Evolutionary conservation across 2,113 vertebrate genomes (phyloP), one percentile per base, ranked within the genome.

Genomic region (Castor canadensis): DNA sequence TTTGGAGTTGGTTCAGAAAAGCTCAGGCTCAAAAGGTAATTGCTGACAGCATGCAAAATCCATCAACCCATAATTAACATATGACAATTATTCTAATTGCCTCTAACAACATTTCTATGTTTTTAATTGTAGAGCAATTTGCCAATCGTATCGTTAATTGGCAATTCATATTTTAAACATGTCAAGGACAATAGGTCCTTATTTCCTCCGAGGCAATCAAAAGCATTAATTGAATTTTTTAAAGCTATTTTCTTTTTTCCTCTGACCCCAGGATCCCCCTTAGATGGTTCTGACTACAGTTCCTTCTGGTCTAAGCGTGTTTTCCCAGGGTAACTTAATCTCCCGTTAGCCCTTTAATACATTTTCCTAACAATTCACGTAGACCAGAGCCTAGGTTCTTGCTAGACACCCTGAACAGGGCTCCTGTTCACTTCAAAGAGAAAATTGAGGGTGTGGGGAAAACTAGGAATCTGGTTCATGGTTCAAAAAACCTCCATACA

Each of bases 81-180:
- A 96, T 97, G 95, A 98, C 97, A 97, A 98, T 98, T 98, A 98
- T 98, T 98, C 98, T 98, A 98, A 99, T 98, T 98, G 98, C 97
- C 97, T 98, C 96, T 98, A 98, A 98, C 97, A 98, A 98, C 97
- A 97, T 98, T 97, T 97, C 97, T 97, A 97, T 98, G 98, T 98
- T 98, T 98, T 98, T 98, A 98, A 98, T 98, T 98, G 98, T 98
- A 98, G 94, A 98, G 93, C 98, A 98, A 98, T 98, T 98, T 98
- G 98, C 98, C 98, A 98, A 97, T 98, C 77, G 54, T 96, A 97
- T 97, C 95, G 98, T 98, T 98, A 98, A 98, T 98, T 98, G 97
- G 97, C 97, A 97, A 98, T 98, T 98, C 97, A 91, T 97, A 98
- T 98, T 98, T 98, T 97, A 98, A 98, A 97, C 93, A 96, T 95